A percentile compares a stretch with the other conserved stretches of the same genome.
These are phyloP conservation scores for Pomacea canaliculata DNA, from an alignment of 2,888 invertebrate genomes.

Conservation along the genomic window DNA sequence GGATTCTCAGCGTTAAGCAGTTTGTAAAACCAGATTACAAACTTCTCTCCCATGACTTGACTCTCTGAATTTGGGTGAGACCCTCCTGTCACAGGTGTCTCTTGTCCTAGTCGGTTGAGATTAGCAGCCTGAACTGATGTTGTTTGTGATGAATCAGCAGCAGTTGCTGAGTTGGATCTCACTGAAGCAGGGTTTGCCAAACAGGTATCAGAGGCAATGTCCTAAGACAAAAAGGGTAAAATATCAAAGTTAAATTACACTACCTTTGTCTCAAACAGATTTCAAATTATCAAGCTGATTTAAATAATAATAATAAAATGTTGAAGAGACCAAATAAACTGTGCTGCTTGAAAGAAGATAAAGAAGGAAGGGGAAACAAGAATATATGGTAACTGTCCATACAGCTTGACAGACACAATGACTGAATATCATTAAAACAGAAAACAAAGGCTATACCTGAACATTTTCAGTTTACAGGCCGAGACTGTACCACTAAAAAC, in stretches of 20 bases:
- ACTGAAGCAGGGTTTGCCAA: background rate
- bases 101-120: background rate
- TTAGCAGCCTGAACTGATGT: background rate
- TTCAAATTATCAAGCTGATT: background rate
- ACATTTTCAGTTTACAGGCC: too few relatives aligned
- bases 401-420: too few relatives aligned
- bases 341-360: too few relatives aligned
- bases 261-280: background rate
- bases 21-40: slow-evolving; percentile 61
- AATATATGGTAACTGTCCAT: too few relatives aligned
- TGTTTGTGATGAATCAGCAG: background rate
- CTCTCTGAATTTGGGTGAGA: slow-evolving; percentile 14
- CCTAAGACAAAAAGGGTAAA: background rate
- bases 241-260: background rate
- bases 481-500: too few relatives aligned
- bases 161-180: background rate
- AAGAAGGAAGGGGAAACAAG: too few relatives aligned
- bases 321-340: too few relatives aligned
- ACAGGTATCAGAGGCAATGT: background rate
- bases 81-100: background rate
- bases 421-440: too few relatives aligned
- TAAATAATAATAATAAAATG: too few relatives aligned
- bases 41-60: slow-evolving; percentile 52
- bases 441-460: too few relatives aligned
- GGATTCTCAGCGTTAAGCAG: slow-evolving; percentile 58